These are phyloP conservation scores for Strigamia crassipes DNA, from an alignment of 2,888 invertebrate species.

Conservation along the genomic window DNA sequence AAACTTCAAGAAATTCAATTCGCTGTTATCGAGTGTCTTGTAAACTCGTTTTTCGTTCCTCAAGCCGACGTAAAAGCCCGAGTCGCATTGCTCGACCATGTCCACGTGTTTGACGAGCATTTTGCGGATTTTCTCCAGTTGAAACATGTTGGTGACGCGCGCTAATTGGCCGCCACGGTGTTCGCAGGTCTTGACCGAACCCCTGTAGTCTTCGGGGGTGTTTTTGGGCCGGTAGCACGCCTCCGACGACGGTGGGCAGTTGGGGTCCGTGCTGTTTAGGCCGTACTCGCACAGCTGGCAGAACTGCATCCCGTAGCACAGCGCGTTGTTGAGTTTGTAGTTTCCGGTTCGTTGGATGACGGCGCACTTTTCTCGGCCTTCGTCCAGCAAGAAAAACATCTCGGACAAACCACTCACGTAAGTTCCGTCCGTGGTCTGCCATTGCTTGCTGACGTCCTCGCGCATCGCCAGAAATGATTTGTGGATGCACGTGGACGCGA, in stretches of 20 bases:
- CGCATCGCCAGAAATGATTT: slow-evolving; percentile 20
- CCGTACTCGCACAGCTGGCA: slow-evolving; percentile 3
- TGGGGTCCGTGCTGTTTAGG: neutral
- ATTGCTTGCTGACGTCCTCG: neutral
- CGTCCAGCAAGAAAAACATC: neutral
- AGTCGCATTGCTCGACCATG: neutral
- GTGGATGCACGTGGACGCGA: neutral
- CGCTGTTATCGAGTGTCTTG: neutral
- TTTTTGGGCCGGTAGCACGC: neutral
- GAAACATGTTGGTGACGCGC: neutral
- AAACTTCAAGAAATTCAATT: neutral
- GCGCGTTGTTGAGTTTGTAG: neutral
- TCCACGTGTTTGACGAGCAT: neutral
- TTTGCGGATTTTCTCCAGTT: neutral
- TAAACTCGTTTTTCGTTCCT: neutral
- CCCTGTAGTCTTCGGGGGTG: neutral
- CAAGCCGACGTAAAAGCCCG: neutral
- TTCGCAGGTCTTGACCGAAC: neutral
- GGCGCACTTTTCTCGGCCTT: neutral
- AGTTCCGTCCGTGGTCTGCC: neutral
- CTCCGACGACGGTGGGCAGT: neutral
- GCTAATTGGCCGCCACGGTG: neutral
- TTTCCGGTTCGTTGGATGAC: neutral
- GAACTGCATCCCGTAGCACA: neutral
- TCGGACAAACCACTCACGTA: slow-evolving; percentile 14